Evolutionary conservation across 2,888 invertebrate species (phyloP).

Genomic region (Drosophila rellima): DNA sequence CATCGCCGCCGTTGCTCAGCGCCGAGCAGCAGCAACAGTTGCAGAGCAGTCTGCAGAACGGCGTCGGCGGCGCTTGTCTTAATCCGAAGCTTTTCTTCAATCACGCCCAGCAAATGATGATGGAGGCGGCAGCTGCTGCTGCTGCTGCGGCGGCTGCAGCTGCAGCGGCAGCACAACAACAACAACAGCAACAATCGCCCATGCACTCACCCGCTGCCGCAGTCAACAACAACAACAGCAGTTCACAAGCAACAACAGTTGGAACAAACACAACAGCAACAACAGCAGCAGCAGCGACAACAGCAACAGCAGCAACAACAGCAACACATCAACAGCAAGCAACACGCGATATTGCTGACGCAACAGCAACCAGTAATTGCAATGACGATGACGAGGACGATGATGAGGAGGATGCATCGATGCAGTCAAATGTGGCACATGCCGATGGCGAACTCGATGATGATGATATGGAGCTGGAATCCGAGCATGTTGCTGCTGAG

Average conservation of each 20-base stretch:
- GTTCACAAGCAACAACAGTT: slow-evolving; percentile 40
- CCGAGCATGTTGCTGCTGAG: slow-evolving; percentile 45
- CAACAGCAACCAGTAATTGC: slow-evolving; percentile 35
- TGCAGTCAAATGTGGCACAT: slow-evolving; percentile 68
- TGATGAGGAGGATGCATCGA: slow-evolving; percentile 67
- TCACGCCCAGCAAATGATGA: slow-evolving; percentile 85
- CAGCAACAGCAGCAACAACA: slow-evolving; percentile 24
- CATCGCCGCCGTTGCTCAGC: slow-evolving; percentile 83
- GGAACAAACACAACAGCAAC: slow-evolving; percentile 32
- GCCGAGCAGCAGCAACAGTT: slow-evolving; percentile 80
- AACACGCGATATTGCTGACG: slow-evolving; percentile 34
- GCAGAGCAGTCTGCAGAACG: slow-evolving; percentile 70
- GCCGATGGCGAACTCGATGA: slow-evolving; percentile 59
- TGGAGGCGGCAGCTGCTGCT: slow-evolving; percentile 84
- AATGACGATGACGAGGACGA: slow-evolving; percentile 66
- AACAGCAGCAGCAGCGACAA: slow-evolving; percentile 9
- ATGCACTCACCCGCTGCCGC: slow-evolving; percentile 76
- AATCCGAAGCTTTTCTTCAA: slow-evolving; percentile 84
- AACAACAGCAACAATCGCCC: slow-evolving; percentile 78
- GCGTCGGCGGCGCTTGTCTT: slow-evolving; percentile 80
- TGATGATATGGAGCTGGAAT: slow-evolving; percentile 69
- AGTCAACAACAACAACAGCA: slow-evolving; percentile 12
- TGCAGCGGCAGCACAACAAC: slow-evolving; percentile 72
- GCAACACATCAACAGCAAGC: slow-evolving; percentile 37
- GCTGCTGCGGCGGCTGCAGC: slow-evolving; percentile 81